Conservation (phyloP, 2,797 vertebrate genomes). For the Cyclura pinguis region DNA sequence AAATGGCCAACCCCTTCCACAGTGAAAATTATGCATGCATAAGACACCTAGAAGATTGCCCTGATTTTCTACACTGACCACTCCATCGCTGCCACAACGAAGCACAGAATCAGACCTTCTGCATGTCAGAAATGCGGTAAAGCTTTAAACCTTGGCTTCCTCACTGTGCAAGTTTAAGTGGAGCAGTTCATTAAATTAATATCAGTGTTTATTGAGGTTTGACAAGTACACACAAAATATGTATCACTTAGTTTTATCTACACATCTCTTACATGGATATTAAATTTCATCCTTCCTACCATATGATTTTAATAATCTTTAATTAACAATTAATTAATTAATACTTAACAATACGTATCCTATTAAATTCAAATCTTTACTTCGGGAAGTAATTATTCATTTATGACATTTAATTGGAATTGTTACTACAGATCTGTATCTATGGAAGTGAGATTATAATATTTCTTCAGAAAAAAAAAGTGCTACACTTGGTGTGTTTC, state of each 20-base stretch:
- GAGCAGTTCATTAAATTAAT: slow-evolving; percentile 56
- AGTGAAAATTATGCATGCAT: no score
- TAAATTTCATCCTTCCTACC: slow-evolving; percentile 60
- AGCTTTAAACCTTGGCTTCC: slow-evolving; percentile 38
- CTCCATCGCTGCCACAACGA: background rate
- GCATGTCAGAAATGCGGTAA: background rate
- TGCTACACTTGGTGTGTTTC: slow-evolving; percentile 57
- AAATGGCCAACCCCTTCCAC: no score
- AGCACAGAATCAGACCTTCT: background rate
- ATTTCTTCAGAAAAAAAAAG: slow-evolving; percentile 61
- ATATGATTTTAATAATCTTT: slow-evolving; percentile 76
- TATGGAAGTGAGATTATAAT: slow-evolving; percentile 62
- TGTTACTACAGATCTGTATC: slow-evolving; percentile 69
- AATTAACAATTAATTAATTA: slow-evolving; percentile 64
- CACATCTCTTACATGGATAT: slow-evolving; percentile 68
- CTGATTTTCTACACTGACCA: background rate
- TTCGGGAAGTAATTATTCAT: slow-evolving; percentile 75
- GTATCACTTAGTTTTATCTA: slow-evolving; percentile 63
- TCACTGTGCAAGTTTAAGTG: slow-evolving; percentile 16
- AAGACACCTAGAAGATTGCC: no score
- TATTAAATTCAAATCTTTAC: slow-evolving; percentile 63
- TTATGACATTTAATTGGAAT: slow-evolving; percentile 73
- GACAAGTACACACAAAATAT: slow-evolving; percentile 55
- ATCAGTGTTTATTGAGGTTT: slow-evolving; percentile 61
- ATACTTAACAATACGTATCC: slow-evolving; percentile 63